Evolutionary conservation across 2,888 invertebrate species (phyloP).

Genomic region (Pachymerium ferrugineum): DNA sequence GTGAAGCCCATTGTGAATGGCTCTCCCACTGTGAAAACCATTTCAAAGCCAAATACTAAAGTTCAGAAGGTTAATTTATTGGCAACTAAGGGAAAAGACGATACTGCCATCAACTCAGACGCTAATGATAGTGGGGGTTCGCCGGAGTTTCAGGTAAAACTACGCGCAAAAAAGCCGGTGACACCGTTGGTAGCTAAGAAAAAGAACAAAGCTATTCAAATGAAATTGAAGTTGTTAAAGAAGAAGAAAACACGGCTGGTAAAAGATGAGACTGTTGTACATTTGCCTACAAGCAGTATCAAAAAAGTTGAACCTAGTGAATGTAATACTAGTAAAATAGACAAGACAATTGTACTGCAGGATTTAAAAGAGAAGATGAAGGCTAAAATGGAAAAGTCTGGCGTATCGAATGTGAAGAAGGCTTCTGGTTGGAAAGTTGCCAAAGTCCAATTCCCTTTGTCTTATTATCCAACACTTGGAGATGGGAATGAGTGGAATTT

Average conservation of each 20-base stretch:
- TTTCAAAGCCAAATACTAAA: neutral
- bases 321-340: neutral
- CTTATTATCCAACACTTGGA: no score
- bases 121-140: neutral
- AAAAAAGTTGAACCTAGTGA: neutral
- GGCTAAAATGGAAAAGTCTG: slow-evolving; percentile 2
- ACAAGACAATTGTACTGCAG: neutral
- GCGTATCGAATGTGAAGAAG: no score
- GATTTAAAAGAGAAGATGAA: slow-evolving; percentile 16
- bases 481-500: neutral
- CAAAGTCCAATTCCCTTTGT: no score
- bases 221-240: slow-evolving; percentile 30
- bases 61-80: neutral
- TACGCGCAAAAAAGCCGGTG: neutral
- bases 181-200: neutral
- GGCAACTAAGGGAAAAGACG: neutral
- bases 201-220: slow-evolving; percentile 30
- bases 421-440: no score
- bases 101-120: neutral
- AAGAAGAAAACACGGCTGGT: neutral
- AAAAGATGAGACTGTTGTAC: neutral
- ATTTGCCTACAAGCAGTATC: neutral
- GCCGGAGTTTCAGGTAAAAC: neutral
- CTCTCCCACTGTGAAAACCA: neutral
- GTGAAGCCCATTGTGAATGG: neutral